Percentiles rank a stretch among this genome's conserved stretches.
Evolutionary conservation across 2,113 vertebrate genomes (phyloP).

Genomic region (Phaethon lepturus): DNA sequence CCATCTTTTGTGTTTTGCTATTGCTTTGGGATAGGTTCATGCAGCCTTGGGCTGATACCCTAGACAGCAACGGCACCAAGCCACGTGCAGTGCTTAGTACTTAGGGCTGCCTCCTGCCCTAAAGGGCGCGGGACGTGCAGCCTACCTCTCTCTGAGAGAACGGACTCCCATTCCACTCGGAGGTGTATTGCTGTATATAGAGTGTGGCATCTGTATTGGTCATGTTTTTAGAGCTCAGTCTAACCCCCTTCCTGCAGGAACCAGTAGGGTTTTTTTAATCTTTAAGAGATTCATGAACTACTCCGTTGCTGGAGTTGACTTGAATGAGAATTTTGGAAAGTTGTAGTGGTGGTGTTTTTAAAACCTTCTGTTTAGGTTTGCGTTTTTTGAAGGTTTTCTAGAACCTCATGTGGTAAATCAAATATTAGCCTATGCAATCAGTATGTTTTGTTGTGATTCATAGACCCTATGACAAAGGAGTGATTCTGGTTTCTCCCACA

Average conservation of each 20-base stretch:
- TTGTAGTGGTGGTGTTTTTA: background rate
- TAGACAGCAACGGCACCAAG: background rate
- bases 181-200: background rate
- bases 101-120: background rate
- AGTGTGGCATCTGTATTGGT: background rate
- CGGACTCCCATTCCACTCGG: background rate
- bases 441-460: background rate
- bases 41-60: background rate
- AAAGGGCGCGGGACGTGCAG: background rate
- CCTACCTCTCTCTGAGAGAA: background rate
- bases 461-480: background rate
- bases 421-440: background rate
- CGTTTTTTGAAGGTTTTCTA: constrained; percentile 26
- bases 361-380: background rate
- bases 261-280: background rate
- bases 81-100: fast-evolving
- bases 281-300: background rate
- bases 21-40: background rate
- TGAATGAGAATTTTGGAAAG: background rate
- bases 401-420: background rate
- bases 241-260: background rate
- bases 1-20: background rate
- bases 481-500: background rate
- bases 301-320: background rate
- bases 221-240: background rate